Conservation (phyloP, 2,797 vertebrate species). For the Trichosurus vulpecula region DNA sequence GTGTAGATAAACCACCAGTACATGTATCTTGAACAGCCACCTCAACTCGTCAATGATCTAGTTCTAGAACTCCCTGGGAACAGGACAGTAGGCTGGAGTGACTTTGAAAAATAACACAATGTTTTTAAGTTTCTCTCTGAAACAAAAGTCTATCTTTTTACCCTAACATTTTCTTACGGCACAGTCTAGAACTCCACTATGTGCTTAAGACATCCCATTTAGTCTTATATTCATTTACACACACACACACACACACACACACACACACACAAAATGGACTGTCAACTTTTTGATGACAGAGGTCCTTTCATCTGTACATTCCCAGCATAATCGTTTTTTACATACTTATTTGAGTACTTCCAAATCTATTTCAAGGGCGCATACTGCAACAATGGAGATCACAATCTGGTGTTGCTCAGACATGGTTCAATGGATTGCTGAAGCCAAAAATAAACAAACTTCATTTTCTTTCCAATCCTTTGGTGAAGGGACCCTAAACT, state of each 20-base stretch:
- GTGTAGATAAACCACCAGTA: background rate
- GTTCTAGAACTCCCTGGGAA: background rate
- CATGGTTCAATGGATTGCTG: background rate
- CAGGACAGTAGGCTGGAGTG: background rate
- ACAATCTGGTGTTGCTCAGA: background rate
- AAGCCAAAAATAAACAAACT: background rate
- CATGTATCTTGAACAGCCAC: background rate
- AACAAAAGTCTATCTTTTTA: background rate
- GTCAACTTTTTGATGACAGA: too few relatives aligned
- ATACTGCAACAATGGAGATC: background rate
- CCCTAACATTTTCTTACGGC: background rate
- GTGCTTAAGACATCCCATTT: background rate
- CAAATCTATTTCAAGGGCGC: background rate
- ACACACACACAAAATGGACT: background rate
- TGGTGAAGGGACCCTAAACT: background rate
- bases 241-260: too few relatives aligned
- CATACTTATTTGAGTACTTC: background rate
- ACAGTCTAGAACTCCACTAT: background rate
- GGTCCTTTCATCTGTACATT: background rate
- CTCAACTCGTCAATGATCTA: background rate
- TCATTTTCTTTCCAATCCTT: background rate
- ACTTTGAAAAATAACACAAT: background rate
- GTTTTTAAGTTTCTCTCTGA: background rate
- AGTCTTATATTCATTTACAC: too few relatives aligned
- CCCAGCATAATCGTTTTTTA: background rate